Conservation (phyloP, 2,797 vertebrate species). For the Taenioides sp. region DNA sequence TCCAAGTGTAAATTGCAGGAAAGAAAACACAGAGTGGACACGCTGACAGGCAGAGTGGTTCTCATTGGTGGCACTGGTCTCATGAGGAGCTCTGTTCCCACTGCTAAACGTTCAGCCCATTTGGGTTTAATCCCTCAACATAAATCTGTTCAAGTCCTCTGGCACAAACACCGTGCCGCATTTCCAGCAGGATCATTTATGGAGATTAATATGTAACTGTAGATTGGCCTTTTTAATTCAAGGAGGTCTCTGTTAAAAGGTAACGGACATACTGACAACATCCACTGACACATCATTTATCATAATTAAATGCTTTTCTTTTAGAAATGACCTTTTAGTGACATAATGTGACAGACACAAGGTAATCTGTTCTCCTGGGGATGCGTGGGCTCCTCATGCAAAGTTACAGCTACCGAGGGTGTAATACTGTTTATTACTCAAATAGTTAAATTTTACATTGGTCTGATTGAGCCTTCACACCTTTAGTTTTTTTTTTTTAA, state of each 20-base stretch:
- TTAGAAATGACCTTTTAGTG: slow-evolving; percentile 25
- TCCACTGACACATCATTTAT: slow-evolving; percentile 5
- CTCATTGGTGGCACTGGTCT: slow-evolving; percentile 44
- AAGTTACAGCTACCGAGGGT: too few relatives aligned
- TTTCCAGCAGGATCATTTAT: neutral
- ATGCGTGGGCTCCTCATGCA: neutral
- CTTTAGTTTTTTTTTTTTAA: too few relatives aligned
- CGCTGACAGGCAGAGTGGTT: slow-evolving; percentile 45
- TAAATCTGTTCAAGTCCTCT: slow-evolving; percentile 21
- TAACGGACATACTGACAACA: slow-evolving; percentile 1
- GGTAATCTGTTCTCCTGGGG: slow-evolving; percentile 35
- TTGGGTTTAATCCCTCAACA: slow-evolving; percentile 34
- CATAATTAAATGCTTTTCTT: slow-evolving; percentile 14
- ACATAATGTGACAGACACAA: slow-evolving; percentile 38
- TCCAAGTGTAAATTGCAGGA: slow-evolving; percentile 54
- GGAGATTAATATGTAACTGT: slow-evolving; percentile 20
- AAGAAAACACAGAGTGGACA: slow-evolving; percentile 48
- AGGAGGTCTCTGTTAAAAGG: slow-evolving; percentile 3
- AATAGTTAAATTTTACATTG: too few relatives aligned
- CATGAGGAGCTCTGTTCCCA: slow-evolving; percentile 42
- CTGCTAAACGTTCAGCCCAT: slow-evolving; percentile 28
- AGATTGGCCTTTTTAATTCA: slow-evolving; percentile 24
- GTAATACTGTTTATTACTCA: too few relatives aligned
- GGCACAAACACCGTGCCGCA: slow-evolving; percentile 24
- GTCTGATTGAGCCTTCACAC: too few relatives aligned